phyloP scores from a whole-genome alignment of 2,113 vertebrate species.

The Rhinopomastus cyanomelas region DNA sequence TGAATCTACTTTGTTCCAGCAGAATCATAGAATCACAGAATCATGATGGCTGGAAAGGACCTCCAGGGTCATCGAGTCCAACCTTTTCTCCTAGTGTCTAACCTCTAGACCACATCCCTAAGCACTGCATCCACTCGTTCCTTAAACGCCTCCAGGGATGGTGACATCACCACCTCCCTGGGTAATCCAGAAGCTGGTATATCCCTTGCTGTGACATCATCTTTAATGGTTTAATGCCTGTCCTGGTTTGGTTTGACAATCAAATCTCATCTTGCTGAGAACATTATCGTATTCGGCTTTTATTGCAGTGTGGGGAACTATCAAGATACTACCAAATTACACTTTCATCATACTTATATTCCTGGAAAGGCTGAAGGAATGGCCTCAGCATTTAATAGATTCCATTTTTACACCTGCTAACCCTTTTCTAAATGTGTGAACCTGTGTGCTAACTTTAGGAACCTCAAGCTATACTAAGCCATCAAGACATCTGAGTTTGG shows the following conservation, averaged over 20 bases:
- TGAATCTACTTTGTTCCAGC: background rate
- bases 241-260: background rate
- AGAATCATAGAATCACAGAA: no score
- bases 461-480: background rate
- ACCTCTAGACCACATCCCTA: no score
- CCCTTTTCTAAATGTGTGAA: background rate
- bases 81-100: no score
- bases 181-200: rapidly evolving
- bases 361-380: background rate
- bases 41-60: no score
- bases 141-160: no score
- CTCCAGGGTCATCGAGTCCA: no score
- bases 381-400: background rate
- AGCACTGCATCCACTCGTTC: no score
- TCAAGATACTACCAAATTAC: background rate
- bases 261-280: background rate
- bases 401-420: background rate
- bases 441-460: background rate
- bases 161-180: no score
- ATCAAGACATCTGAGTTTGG: background rate
- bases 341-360: background rate
- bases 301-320: background rate
- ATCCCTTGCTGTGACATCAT: background rate
- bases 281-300: background rate
- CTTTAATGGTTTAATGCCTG: background rate